phyloP scores from a whole-genome alignment of 2,797 vertebrate species.

The Miichthys miiuy region DNA sequence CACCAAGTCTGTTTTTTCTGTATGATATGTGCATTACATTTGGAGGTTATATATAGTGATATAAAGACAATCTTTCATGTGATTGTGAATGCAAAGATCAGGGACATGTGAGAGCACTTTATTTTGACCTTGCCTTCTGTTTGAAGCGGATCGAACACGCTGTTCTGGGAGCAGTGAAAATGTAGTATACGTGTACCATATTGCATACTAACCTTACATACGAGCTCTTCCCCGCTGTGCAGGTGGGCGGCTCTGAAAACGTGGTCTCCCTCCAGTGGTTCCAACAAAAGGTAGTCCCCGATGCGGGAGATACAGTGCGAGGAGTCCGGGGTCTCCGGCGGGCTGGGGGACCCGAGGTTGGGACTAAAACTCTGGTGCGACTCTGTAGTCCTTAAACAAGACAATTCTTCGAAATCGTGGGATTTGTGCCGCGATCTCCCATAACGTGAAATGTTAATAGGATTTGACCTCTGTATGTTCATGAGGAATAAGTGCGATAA shows the following conservation, averaged over 20 bases:
- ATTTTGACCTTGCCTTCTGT: not conserved
- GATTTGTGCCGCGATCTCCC: slow-evolving; percentile 98
- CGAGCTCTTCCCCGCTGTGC: slow-evolving; percentile 97
- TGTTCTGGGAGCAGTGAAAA: not conserved
- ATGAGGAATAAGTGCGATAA: slow-evolving; percentile 91
- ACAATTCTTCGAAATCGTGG: slow-evolving; percentile 97
- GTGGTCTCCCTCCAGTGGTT: slow-evolving; percentile 98
- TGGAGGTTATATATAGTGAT: too few species aligned
- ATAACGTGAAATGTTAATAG: slow-evolving; percentile 99
- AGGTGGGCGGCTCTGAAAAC: slow-evolving; percentile 97
- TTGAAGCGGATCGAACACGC: not conserved
- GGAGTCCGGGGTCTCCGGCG: slow-evolving; percentile 98
- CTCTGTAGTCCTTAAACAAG: slow-evolving; percentile 94
- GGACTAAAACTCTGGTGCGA: slow-evolving; percentile 97
- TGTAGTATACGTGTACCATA: slow-evolving; percentile 1
- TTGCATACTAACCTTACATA: slow-evolving; percentile 93
- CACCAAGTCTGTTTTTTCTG: not conserved
- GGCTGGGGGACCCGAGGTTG: slow-evolving; percentile 98
- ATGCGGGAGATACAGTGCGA: slow-evolving; percentile 99
- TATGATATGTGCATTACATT: not conserved
- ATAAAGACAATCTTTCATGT: not conserved
- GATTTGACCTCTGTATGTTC: slow-evolving; percentile 99
- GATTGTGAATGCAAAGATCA: not conserved
- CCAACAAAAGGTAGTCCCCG: slow-evolving; percentile 99
- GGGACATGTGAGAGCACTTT: not conserved